Conservation (phyloP, 2,797 vertebrate species). For the Hyperoplus immaculatus region DNA sequence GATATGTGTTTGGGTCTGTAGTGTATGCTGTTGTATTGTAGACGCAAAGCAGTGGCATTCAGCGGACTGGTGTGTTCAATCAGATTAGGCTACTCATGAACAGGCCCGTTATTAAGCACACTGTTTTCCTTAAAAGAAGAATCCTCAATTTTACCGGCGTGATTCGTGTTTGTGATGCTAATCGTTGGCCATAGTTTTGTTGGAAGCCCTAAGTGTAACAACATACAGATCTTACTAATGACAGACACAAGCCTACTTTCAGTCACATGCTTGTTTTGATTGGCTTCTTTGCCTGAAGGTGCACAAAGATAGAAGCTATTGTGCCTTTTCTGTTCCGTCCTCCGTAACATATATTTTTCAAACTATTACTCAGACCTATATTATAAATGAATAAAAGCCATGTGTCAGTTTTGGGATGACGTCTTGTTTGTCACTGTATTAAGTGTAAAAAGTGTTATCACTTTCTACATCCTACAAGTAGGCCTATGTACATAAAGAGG, state of each 20-base stretch:
- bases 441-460: constrained; percentile 1
- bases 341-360: neutral
- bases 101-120: constrained; percentile 60
- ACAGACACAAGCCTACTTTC: neutral
- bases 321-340: neutral
- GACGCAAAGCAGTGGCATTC: constrained; percentile 56
- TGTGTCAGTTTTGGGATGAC: constrained; percentile 20
- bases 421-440: constrained; percentile 8
- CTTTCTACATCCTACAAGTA: neutral
- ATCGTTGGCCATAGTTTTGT: neutral
- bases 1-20: constrained; percentile 17
- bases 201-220: neutral
- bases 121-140: constrained; percentile 9
- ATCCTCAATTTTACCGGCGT: neutral
- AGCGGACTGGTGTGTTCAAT: constrained; percentile 37
- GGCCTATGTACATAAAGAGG: constrained; percentile 31
- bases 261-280: constrained; percentile 26
- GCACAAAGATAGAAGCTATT: constrained; percentile 2
- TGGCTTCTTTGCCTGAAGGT: constrained; percentile 14
- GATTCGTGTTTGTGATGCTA: neutral
- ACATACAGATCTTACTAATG: neutral
- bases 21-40: constrained; percentile 10
- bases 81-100: constrained; percentile 45
- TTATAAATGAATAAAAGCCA: neutral
- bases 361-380: neutral